phyloP scores from a whole-genome alignment of 2,113 vertebrate genomes.

The Polypterus bichir region DNA sequence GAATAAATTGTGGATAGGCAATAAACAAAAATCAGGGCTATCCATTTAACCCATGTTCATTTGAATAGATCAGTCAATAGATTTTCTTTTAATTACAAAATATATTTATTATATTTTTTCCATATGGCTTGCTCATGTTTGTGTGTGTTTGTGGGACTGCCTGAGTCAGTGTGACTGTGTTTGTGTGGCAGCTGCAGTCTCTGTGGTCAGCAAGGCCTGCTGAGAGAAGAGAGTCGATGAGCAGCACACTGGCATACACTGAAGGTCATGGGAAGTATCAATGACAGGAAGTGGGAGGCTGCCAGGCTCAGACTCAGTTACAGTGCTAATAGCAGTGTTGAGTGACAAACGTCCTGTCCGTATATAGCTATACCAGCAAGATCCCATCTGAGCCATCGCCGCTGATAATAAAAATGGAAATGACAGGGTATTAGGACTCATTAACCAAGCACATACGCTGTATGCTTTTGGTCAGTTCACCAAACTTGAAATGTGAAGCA shows the following conservation, averaged over 20 bases:
- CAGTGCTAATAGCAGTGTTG: conserved; percentile 48
- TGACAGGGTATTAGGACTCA: neutral
- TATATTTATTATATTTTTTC: no score
- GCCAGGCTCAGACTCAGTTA: conserved; percentile 53
- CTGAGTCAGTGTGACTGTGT: neutral
- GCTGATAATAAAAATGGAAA: neutral
- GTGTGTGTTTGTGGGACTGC: neutral
- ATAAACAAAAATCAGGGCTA: no score
- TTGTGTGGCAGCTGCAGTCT: neutral
- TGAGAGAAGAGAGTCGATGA: conserved; percentile 18
- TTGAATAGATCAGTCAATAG: no score
- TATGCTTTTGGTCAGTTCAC: no score
- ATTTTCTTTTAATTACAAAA: no score
- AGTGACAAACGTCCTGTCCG: conserved; percentile 46
- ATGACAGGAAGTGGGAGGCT: conserved; percentile 68
- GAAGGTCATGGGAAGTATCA: conserved; percentile 73
- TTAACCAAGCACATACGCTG: no score
- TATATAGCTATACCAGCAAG: conserved; percentile 28
- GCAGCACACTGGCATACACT: conserved; percentile 41
- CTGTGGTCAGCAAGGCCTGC: neutral
- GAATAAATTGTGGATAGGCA: no score
- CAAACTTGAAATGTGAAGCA: no score
- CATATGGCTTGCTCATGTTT: neutral
- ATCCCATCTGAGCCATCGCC: conserved; percentile 9
- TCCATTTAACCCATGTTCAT: no score